These are phyloP conservation scores for Tragelaphus imberbis DNA, from an alignment of 2,113 vertebrate genomes.

Conservation along the genomic window DNA sequence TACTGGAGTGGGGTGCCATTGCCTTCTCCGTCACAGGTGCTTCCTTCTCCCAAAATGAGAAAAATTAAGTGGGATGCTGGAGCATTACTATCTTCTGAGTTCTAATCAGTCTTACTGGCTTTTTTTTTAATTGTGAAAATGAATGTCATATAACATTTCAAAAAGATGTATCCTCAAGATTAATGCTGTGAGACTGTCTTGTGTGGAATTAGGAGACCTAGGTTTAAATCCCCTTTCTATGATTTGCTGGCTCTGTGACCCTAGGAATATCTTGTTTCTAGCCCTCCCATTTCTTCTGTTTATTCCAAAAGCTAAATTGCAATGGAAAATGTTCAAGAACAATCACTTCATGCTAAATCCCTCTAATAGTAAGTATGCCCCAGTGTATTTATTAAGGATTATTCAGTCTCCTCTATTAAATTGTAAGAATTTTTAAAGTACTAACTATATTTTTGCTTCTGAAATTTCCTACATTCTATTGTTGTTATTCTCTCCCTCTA, in stretches of 20 bases:
- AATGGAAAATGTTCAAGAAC: not conserved
- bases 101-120: not conserved
- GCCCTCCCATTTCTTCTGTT: not conserved
- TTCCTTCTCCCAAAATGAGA: not conserved
- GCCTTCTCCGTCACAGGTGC: not conserved
- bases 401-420: not conserved
- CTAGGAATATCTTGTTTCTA: not conserved
- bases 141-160: not conserved
- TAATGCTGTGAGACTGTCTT: not conserved
- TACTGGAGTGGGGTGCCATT: too few relatives aligned
- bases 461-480: conserved; percentile 12
- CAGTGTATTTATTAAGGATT: not conserved
- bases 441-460: not conserved
- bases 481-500: not conserved
- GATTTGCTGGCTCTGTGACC: not conserved
- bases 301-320: not conserved
- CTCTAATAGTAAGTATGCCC: not conserved
- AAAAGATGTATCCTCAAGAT: not conserved
- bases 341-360: not conserved
- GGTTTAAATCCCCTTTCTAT: not conserved
- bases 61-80: not conserved
- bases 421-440: not conserved
- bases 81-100: not conserved
- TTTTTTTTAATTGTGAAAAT: not conserved
- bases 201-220: not conserved